Base-by-base conservation (phyloP, 2,113 vertebrate species). In the Rhinolophus ferrumequinum region DNA sequence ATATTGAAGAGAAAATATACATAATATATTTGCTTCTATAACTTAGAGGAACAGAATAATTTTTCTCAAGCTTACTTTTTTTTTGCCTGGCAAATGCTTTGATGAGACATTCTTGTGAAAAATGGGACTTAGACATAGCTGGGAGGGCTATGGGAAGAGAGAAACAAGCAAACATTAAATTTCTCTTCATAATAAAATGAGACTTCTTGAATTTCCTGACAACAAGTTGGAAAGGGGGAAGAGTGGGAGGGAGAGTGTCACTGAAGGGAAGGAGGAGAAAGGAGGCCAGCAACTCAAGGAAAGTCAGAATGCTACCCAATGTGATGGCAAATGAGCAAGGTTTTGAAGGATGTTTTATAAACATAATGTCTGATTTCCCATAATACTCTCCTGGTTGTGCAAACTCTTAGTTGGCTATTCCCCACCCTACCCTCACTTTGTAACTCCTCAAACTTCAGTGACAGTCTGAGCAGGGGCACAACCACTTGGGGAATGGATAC, bases 141-240 rank as follows among this genome's bases (percentile, higher is more conserved):
- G 10, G 14, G 64, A 73, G 30, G 18, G 30, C 41, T 69, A 50
- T 50, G 47, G 11, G 21, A 79, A 22, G 35, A 67, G 41, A 66
- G 10, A 75, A 35, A 60, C 9, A 93, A 76, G 35, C 30, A 66
- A 56, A 72, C 50, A 70, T 30, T 70, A 50, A 52, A 9, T 47
- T 75, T 13, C 2, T 87, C 41, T 86, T 95, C 30, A 77, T 87
- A 73, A 50, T 82, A 67, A 92, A 95, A 77, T 72, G 67, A 81
- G 28, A 41, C 14, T 54, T 16, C 54, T 47, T 22, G 1, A 54
- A 50, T 77, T 92, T 82, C 33, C n/a, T 60, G 38, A 54, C 11
- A 70, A 28, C 3, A 54, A 50, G 26, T 67, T 82, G 41, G 56
- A 62, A 62, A 62, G 19, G 12, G 19, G 12, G 2, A 22, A 89